phyloP scores from a whole-genome alignment of 2,888 invertebrate genomes.

The Caenorhabditis sp. region DNA sequence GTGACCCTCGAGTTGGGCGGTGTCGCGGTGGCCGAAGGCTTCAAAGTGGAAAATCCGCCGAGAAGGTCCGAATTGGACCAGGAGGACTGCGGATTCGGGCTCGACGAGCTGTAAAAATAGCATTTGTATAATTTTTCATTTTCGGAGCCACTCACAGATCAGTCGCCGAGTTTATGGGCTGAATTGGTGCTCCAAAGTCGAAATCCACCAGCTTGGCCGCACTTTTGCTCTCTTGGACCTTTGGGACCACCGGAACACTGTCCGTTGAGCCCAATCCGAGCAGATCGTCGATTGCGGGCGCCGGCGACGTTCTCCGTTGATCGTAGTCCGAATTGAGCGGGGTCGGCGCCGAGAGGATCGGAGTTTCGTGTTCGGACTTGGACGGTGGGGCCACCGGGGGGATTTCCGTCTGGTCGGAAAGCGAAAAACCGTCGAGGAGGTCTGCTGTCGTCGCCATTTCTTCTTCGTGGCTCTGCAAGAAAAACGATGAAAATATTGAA shows the following conservation, averaged over 20 bases:
- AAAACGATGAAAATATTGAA: too few species aligned
- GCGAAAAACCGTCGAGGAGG: conserved; percentile 42
- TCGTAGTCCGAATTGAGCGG: conserved; percentile 34
- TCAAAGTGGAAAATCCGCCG: conserved; percentile 46
- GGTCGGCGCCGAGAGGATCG: conserved; percentile 50
- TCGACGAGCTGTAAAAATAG: background rate
- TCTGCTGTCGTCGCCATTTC: conserved; percentile 25
- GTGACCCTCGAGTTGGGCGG: conserved; percentile 52
- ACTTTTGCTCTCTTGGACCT: background rate
- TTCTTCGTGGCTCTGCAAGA: conserved; percentile 29
- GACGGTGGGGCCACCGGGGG: background rate
- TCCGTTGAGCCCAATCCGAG: conserved; percentile 29
- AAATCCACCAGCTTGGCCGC: conserved; percentile 35
- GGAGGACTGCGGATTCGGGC: conserved; percentile 6
- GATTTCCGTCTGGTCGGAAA: too few species aligned
- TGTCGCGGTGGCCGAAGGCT: conserved; percentile 31
- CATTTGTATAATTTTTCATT: background rate
- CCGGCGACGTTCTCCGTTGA: conserved; percentile 12
- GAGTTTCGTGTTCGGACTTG: conserved; percentile 29
- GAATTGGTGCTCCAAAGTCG: conserved; percentile 50
- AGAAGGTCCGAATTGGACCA: conserved; percentile 46
- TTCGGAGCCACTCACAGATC: conserved; percentile 12
- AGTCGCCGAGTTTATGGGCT: conserved; percentile 31
- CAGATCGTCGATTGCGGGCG: conserved; percentile 51
- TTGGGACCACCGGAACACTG: background rate